Base-by-base conservation (phyloP, 2,888 invertebrate species). In the Leucophenga montana region DNA sequence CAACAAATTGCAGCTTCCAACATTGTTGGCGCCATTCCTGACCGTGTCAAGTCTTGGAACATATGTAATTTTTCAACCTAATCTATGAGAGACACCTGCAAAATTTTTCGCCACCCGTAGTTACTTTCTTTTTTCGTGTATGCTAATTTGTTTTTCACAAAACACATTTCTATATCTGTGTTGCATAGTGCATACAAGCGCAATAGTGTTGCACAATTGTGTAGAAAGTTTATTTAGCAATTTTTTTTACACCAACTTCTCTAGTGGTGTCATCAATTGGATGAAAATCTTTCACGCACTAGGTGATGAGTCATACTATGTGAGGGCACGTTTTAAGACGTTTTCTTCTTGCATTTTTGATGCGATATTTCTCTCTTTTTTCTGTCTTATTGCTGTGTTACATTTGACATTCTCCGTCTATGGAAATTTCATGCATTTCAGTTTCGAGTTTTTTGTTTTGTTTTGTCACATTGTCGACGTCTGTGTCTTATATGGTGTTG, bases 261-360 rank as follows among this genome's bases (percentile, higher is more conserved):
- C 9, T 11, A 11, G 16, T 50, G 50, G 8, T 18, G 50, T 39
- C 50, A 16, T 56, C 33, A 59, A 59, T 59, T 59, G 50, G 3
- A 11, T 16, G 50, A 31, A 33, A n/a, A 59, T 59, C 31, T 64
- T 64, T 46, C 62, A 64, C 46, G 62, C 62, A 18, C 44, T 48
- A 14, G 20, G 46, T 48, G 31, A 44, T 54, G 68, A 62, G 75
- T 81, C 81, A 81, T 80, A n/a, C n/a, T n/a, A 78, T 74, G 73
- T 69, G 46, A 59, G 22, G 73, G 69, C 68, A 68, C 68, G 68
- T 68, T 56, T 20, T 54, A 66, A 39, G 39, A 39, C 39, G 4
- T n/a, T n/a, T n/a, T 18, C 72, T 72, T 72, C 77, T 83, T 72
- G 73, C 39, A 5, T 61, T 39, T 39, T 39, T 20, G 8, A 18